Evolutionary conservation across 2,797 vertebrate genomes (phyloP), one percentile per base, ranked within the genome.

Genomic region (Coilia nasus): DNA sequence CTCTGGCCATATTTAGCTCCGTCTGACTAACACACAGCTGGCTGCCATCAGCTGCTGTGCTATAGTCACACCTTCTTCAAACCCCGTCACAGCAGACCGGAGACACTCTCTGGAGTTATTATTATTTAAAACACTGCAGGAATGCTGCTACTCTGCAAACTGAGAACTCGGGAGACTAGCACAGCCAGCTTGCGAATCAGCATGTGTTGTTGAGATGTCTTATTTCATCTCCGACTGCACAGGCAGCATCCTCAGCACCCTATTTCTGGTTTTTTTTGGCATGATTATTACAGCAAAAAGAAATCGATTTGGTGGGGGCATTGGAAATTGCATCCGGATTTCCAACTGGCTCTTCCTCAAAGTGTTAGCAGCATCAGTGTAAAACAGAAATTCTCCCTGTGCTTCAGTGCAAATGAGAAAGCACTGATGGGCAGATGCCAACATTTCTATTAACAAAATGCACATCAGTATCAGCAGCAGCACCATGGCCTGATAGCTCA

Each of bases 11-110:
- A 64, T 28, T 64, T 25, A 64, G 23, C 62, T 64, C 62, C 11
- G 62, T 64, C 62, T 64, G 62, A 71, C 64, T 71, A 71, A 71
- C 64, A 78, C 44, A 10, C 17, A 44, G 71, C 71, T 75, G 35
- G 15, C 71, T 17, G 6, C 28, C 15, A 41, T 44, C 35, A 44
- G 1, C 71, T 41, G 17, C 71, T 78, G 35, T 17, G 71, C 35
- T 44, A 31, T 17, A 44, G 17, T 78, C 71, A 44, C 35, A 78
- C 35, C 11, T 41, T 75, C 31, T 47, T 3, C 50, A 14, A 78
- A 6, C 71, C 35, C 31, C 21, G 35, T 5, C 71, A n/a, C 31
- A 78, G 71, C 71, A 41, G 71, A 1, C 17, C 17, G 17, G 6
- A 19, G 35, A 78, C 19, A 19, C 71, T 19, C 17, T 41, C 6